Conservation (phyloP, 1,140 invertebrate genomes). For the Hycleus cichorii region DNA sequence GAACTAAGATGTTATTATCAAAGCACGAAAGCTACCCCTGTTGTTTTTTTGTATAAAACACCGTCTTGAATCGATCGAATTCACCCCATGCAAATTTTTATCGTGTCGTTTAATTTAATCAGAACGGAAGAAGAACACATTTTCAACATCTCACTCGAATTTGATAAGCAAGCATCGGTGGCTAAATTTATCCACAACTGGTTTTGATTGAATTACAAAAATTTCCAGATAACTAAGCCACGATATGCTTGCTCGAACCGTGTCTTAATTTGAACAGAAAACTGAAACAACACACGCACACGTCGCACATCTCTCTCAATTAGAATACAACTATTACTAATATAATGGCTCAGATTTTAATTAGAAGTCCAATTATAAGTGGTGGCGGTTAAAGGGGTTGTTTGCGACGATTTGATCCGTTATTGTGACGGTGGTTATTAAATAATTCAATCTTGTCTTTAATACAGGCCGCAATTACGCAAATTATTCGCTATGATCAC, state of each 20-base stretch:
- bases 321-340: too few relatives aligned
- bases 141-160: conserved; percentile 31
- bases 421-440: background rate
- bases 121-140: conserved; percentile 30
- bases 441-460: conserved; percentile 9
- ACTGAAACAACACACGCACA: too few relatives aligned
- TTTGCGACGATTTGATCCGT: conserved; percentile 2
- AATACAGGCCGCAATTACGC: conserved; percentile 76
- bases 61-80: background rate
- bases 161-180: conserved; percentile 20
- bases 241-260: too few relatives aligned
- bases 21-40: conserved; percentile 18
- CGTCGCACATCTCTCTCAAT: too few relatives aligned
- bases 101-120: conserved; percentile 5
- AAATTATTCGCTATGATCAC: conserved; percentile 92
- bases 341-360: too few relatives aligned
- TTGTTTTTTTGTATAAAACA: conserved; percentile 2
- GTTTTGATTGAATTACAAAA: background rate
- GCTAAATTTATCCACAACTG: background rate
- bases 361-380: too few relatives aligned
- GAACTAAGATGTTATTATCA: conserved; percentile 18
- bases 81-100: conserved; percentile 9
- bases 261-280: too few relatives aligned
- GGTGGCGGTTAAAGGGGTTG: too few relatives aligned
- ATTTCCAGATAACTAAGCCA: too few relatives aligned